Evolutionary conservation across 2,888 invertebrate genomes (phyloP).

Genomic region (Disparrhopalites patrizii): DNA sequence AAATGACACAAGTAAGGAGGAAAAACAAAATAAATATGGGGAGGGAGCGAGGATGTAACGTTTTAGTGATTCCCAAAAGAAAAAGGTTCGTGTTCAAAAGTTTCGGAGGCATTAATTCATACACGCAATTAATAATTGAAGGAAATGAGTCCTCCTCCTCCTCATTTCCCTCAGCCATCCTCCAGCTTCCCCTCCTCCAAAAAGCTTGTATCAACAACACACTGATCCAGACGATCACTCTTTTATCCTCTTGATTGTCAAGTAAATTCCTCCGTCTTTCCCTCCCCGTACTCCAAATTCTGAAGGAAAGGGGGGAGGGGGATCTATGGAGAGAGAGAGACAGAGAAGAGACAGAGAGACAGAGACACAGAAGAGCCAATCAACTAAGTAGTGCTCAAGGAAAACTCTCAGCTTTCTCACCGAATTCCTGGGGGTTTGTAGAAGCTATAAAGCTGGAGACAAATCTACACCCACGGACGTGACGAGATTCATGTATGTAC

Average conservation of each 20-base stretch:
- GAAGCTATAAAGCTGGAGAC: background rate
- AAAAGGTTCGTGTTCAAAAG: background rate
- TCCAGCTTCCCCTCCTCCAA: background rate
- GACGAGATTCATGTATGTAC: too few relatives aligned
- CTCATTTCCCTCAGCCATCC: background rate
- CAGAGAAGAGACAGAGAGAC: background rate
- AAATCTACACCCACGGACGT: background rate
- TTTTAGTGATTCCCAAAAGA: background rate
- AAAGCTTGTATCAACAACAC: background rate
- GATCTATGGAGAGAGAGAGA: background rate
- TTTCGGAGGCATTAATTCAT: slow-evolving; percentile 9
- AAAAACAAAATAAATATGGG: slow-evolving; percentile 2
- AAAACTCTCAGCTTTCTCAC: slow-evolving; percentile 7
- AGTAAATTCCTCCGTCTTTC: slow-evolving; percentile 4
- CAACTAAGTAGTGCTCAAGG: slow-evolving; percentile 30
- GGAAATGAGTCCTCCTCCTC: slow-evolving; percentile 4
- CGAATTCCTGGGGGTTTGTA: background rate
- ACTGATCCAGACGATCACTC: slow-evolving; percentile 1
- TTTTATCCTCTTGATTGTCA: slow-evolving; percentile 9
- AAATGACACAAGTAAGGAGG: too few relatives aligned
- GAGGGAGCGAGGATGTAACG: background rate
- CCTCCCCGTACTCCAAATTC: background rate
- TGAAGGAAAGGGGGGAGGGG: background rate
- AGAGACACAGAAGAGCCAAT: too few relatives aligned
- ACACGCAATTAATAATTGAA: slow-evolving; percentile 13